Base-by-base conservation (phyloP, 2,113 vertebrate species). In the Nesospiza acunhae region DNA sequence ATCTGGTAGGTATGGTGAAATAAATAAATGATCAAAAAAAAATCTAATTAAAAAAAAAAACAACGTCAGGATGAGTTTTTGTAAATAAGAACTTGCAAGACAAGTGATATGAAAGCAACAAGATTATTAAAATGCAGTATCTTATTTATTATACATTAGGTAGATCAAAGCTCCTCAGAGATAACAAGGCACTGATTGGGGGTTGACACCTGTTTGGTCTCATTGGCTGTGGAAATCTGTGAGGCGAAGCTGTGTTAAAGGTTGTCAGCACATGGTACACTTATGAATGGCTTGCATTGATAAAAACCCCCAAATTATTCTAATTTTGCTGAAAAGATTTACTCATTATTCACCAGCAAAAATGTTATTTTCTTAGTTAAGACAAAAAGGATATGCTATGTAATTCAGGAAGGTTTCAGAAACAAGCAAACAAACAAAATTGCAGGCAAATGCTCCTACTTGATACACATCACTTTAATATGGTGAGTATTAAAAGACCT, bases 1-100 rank as follows among this genome's bases (percentile, higher is more conserved):
- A 70, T 84, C 83, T 97, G 42, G 31, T 60, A 95, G 89, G 55
- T 93, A 90, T 77, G 72, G 75, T 89, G 87, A 97, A 97, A 97
- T 97, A 97, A 97, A 98, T 97, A 96, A 98, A 97, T 97, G 75
- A 98, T 97, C 95, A 97, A 98, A 97, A 96, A 92, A 92, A 92
- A 91, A 91, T 66, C 72, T 90, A 68, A 84, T 60, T 87, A 86
- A 93, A 90, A 33, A 39, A 39, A 90, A 89, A 75, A 21, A 84
- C 86, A 84, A 94, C 94, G 85, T 89, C 92, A 94, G 85, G 74
- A 92, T 70, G 77, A 87, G 37, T 62, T 92, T 95, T 94, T 80
- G 64, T 82, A 97, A 97, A 97, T 94, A 72, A 76, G 58, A 73
- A 50, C 90, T 81, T 87, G 89, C 87, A 90, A 95, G 80, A 94